A percentile compares a stretch with the other conserved stretches of the same genome.
Evolutionary conservation across 2,888 invertebrate genomes (phyloP).

Genomic region (Cataglyphis altisquamis): DNA sequence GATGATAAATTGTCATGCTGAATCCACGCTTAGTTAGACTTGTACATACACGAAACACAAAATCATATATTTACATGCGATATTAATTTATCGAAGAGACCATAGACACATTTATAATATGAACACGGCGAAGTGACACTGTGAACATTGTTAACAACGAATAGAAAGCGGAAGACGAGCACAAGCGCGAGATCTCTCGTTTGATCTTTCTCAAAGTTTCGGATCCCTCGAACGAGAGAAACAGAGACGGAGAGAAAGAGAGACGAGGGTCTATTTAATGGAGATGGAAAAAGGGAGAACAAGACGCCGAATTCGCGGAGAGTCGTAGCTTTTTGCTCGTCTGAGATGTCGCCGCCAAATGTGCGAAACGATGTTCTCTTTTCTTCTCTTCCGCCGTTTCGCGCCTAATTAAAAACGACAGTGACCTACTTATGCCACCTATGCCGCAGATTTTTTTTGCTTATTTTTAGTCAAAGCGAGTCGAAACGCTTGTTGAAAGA

Average conservation of each 20-base stretch:
- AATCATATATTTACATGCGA: too few species aligned
- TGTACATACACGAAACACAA: background rate
- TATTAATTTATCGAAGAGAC: constrained; percentile 1
- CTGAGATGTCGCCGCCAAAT: constrained; percentile 80
- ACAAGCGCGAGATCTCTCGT: constrained; percentile 58
- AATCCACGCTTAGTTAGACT: background rate
- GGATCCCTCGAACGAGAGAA: constrained; percentile 61
- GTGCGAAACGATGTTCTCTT: constrained; percentile 74
- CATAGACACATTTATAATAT: background rate
- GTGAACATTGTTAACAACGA: constrained; percentile 18
- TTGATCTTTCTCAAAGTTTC: constrained; percentile 76
- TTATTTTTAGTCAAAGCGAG: constrained; percentile 23
- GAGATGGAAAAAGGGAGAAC: constrained; percentile 61
- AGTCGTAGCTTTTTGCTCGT: constrained; percentile 80
- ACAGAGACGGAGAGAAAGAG: constrained; percentile 45
- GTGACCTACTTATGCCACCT: constrained; percentile 80
- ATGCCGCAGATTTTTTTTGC: constrained; percentile 69
- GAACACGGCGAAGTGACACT: constrained; percentile 15
- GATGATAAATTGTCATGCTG: background rate
- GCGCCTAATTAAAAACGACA: constrained; percentile 79
- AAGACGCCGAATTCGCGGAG: constrained; percentile 66
- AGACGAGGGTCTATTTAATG: constrained; percentile 65
- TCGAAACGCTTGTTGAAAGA: constrained; percentile 47
- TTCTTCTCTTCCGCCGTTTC: constrained; percentile 67
- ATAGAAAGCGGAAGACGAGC: constrained; percentile 24